Conservation (phyloP, 2,113 vertebrate species). For the Lutjanus erythropterus region DNA sequence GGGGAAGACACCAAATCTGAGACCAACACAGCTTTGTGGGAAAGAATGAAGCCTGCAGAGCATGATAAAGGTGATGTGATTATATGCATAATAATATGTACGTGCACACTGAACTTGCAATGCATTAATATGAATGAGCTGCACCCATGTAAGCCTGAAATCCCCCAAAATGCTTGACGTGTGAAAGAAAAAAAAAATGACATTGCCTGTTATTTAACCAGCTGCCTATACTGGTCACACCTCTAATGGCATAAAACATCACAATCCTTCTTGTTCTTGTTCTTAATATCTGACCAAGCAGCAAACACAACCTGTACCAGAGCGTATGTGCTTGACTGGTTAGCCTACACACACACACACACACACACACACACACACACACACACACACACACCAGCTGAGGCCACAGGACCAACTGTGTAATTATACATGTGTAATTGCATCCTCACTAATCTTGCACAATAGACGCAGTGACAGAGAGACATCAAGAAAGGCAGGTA, state of each 20-base stretch:
- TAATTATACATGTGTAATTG: slow-evolving; percentile 65
- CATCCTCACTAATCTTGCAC: slow-evolving; percentile 43
- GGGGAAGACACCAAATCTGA: slow-evolving; percentile 56
- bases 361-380: slow-evolving; percentile 22
- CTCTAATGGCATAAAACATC: slow-evolving; percentile 25
- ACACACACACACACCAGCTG: slow-evolving; percentile 52
- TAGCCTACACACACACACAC: slow-evolving; percentile 30
- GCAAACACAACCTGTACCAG: slow-evolving; percentile 66
- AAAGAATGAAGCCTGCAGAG: slow-evolving; percentile 5
- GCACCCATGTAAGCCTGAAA: slow-evolving; percentile 36
- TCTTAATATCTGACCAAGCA: slow-evolving; percentile 55
- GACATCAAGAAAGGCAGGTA: slow-evolving; percentile 22
- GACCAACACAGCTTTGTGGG: slow-evolving; percentile 9
- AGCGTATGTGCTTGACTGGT: slow-evolving; percentile 64
- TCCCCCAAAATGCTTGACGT: slow-evolving; percentile 1
- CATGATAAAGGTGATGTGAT: slow-evolving; percentile 12
- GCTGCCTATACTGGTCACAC: slow-evolving; percentile 39
- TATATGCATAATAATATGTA: slow-evolving; percentile 4
- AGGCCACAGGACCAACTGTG: slow-evolving; percentile 59
- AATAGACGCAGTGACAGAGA: slow-evolving; percentile 40
- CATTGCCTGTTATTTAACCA: slow-evolving; percentile 33
- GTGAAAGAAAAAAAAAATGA: slow-evolving; percentile 21
- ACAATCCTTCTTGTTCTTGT: slow-evolving; percentile 30
- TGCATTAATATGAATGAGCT: slow-evolving; percentile 59
- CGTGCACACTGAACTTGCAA: slow-evolving; percentile 33